These are phyloP conservation scores for Trissoscelio sp. DNA, from an alignment of 2,888 invertebrate genomes.

Conservation along the genomic window DNA sequence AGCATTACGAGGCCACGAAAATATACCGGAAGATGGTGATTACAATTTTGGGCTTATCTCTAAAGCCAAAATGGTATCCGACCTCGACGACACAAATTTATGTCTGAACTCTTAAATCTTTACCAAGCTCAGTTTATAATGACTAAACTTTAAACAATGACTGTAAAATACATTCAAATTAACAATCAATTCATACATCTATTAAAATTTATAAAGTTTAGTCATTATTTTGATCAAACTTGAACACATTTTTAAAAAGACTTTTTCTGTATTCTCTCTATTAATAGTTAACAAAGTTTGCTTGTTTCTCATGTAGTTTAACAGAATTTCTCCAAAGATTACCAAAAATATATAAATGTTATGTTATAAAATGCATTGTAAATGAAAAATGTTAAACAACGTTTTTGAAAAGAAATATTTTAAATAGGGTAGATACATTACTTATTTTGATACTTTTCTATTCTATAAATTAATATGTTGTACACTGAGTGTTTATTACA, in stretches of 20 bases:
- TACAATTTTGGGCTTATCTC: conserved; percentile 84
- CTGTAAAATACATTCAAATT: neutral
- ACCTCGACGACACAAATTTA: conserved; percentile 82
- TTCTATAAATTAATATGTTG: too few relatives aligned
- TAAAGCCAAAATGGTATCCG: conserved; percentile 83
- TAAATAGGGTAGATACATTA: too few relatives aligned
- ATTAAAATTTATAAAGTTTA: neutral
- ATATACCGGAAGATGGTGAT: conserved; percentile 83
- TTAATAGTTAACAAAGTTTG: too few relatives aligned
- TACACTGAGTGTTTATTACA: too few relatives aligned
- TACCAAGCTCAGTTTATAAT: neutral
- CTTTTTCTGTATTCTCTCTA: too few relatives aligned
- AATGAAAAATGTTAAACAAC: too few relatives aligned
- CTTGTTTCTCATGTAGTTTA: too few relatives aligned
- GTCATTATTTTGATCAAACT: too few relatives aligned
- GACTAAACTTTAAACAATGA: neutral
- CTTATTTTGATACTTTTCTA: too few relatives aligned
- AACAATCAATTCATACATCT: neutral
- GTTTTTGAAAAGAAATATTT: too few relatives aligned
- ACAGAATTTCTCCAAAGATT: conserved; percentile 27
- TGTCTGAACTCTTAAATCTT: conserved; percentile 80
- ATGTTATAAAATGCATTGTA: too few relatives aligned
- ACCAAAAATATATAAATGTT: conserved; percentile 20
- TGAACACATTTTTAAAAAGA: too few relatives aligned
- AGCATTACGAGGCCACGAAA: conserved; percentile 87